Percentiles rank a stretch among this genome's conserved stretches.
Conservation (phyloP, 2,888 invertebrate genomes). For the Lasioglossum malachurum region DNA sequence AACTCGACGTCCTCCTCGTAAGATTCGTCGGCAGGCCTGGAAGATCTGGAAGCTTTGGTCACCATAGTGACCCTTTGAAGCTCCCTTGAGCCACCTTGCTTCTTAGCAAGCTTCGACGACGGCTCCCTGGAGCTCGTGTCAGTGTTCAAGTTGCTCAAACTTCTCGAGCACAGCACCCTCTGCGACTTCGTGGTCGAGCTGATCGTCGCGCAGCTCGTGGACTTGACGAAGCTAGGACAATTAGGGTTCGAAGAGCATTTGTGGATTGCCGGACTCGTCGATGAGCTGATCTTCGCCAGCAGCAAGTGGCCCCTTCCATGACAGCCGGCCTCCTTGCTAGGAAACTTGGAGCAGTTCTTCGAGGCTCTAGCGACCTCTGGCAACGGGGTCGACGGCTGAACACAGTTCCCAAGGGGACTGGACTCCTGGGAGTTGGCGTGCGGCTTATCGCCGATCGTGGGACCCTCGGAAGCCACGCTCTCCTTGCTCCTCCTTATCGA, state of each 20-base stretch:
- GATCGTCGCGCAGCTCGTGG: constrained; percentile 35
- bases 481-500: constrained; percentile 46
- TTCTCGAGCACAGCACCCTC: constrained; percentile 58
- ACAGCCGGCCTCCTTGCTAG: constrained; percentile 31
- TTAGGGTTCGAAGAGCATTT: constrained; percentile 77
- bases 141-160: constrained; percentile 43
- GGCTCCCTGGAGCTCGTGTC: constrained; percentile 48
- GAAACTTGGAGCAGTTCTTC: constrained; percentile 58
- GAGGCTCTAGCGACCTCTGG: constrained; percentile 38
- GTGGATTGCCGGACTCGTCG: constrained; percentile 54
- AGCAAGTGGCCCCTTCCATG: constrained; percentile 37
- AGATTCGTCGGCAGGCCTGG: constrained; percentile 34
- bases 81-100: constrained; percentile 33
- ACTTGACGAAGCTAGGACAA: constrained; percentile 67
- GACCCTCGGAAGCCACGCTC: constrained; percentile 23
- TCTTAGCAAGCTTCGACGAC: constrained; percentile 43
- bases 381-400: constrained; percentile 31
- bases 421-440: constrained; percentile 9
- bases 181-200: constrained; percentile 59
- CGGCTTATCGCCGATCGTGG: constrained; percentile 34
- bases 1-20: constrained; percentile 45
- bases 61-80: constrained; percentile 11
- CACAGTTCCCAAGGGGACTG: not conserved
- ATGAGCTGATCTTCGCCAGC: constrained; percentile 7
- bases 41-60: constrained; percentile 50